Percentiles rank a stretch among this genome's conserved stretches.
phyloP scores from a whole-genome alignment of 2,797 vertebrate species.

The Myiotriccus ornatus region DNA sequence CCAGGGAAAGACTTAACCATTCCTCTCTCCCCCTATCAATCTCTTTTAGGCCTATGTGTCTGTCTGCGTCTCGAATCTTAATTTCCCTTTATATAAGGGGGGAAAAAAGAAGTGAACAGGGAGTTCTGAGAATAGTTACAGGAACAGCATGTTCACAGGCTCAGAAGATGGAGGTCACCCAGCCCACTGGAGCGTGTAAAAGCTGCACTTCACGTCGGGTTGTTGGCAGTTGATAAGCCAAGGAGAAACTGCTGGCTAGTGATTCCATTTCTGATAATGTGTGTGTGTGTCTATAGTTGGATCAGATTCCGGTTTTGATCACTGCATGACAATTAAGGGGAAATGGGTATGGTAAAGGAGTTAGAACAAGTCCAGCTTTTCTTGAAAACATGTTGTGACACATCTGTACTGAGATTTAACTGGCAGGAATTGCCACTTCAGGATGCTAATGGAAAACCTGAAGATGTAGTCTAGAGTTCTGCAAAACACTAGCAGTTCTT shows the following conservation, averaged over 20 bases:
- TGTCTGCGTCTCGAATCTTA: neutral
- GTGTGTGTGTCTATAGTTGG: neutral
- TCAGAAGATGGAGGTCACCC: conserved; percentile 32
- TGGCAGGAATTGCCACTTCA: neutral
- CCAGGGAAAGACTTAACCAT: neutral
- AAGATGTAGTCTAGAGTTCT: neutral
- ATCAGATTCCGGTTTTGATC: neutral
- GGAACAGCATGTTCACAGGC: neutral
- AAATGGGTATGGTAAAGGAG: neutral
- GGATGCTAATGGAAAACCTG: neutral
- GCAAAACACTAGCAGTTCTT: neutral
- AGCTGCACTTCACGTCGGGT: neutral
- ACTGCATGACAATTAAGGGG: accelerated
- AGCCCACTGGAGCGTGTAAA: neutral
- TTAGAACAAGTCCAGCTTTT: neutral
- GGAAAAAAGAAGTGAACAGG: neutral
- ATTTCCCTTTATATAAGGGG: neutral
- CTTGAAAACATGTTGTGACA: neutral
- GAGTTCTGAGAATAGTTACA: neutral
- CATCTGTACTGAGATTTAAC: neutral
- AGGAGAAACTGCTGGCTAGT: neutral
- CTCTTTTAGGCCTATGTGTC: neutral
- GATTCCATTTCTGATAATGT: neutral
- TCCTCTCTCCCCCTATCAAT: neutral
- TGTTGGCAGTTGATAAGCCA: neutral